phyloP scores from a whole-genome alignment of 1,140 invertebrate genomes.

The Saccostrea echinata region DNA sequence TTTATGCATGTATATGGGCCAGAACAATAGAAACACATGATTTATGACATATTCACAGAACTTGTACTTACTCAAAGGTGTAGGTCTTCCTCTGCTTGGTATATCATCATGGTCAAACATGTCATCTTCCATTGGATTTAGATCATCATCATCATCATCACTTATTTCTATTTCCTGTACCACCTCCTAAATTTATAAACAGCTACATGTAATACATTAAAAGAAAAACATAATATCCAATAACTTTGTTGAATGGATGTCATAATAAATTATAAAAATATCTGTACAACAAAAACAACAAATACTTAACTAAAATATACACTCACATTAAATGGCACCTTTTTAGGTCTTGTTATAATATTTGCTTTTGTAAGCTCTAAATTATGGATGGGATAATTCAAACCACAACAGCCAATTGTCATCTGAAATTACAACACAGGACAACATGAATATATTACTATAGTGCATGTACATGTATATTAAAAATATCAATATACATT shows the following conservation, averaged over 20 bases:
- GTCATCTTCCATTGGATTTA: constrained; percentile 90
- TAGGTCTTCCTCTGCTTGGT: constrained; percentile 85
- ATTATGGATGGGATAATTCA: constrained; percentile 86
- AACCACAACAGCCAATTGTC: constrained; percentile 86
- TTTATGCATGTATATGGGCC: too few species aligned
- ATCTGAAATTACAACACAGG: constrained; percentile 68
- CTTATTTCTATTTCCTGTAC: constrained; percentile 82
- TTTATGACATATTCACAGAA: too few species aligned
- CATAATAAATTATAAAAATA: too few species aligned
- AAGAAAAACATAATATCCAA: neutral
- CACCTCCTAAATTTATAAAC: constrained; percentile 70
- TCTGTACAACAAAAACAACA: too few species aligned
- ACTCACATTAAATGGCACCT: neutral
- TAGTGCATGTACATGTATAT: neutral
- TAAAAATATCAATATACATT: too few species aligned
- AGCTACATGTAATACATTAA: neutral
- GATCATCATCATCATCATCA: constrained; percentile 91
- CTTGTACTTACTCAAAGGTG: constrained; percentile 87
- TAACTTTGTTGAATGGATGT: neutral
- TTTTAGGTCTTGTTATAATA: constrained; percentile 52
- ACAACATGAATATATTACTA: neutral
- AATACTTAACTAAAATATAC: neutral
- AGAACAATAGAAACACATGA: too few species aligned
- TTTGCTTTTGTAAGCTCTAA: constrained; percentile 78
- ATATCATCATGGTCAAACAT: constrained; percentile 86